Evolutionary conservation across 2,888 invertebrate species (phyloP).

Genomic region (Lacanobia oleracea): DNA sequence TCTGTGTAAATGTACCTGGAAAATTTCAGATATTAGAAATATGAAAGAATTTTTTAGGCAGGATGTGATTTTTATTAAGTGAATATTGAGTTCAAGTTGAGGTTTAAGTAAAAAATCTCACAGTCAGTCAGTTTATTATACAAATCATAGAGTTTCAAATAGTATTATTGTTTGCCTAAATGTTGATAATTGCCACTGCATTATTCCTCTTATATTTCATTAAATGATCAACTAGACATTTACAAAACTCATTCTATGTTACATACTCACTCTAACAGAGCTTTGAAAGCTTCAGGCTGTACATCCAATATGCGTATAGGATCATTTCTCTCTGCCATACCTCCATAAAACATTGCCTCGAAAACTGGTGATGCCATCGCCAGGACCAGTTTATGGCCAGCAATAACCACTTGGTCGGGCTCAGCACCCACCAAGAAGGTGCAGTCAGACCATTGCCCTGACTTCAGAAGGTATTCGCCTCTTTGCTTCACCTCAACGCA

Average conservation of each 20-base stretch:
- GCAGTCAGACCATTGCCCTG: conserved; percentile 96
- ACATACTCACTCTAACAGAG: conserved; percentile 93
- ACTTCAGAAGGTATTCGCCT: conserved; percentile 93
- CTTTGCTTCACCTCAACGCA: conserved; percentile 93
- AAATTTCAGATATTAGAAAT: conserved; percentile 43
- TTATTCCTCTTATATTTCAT: neutral
- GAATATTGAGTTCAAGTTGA: neutral
- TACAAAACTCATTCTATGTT: conserved; percentile 18
- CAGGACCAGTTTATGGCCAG: conserved; percentile 94
- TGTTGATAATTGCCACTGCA: neutral
- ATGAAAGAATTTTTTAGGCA: neutral
- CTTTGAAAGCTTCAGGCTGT: conserved; percentile 96
- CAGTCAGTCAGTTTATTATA: neutral
- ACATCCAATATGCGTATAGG: conserved; percentile 96
- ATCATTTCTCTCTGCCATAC: conserved; percentile 94
- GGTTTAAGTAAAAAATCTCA: neutral
- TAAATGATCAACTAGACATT: neutral
- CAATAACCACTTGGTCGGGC: conserved; percentile 93
- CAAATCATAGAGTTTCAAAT: neutral
- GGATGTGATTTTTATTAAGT: neutral
- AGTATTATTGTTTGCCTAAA: neutral
- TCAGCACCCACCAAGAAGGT: conserved; percentile 95
- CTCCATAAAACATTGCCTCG: conserved; percentile 96
- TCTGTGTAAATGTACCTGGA: conserved; percentile 95
- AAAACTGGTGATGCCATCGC: conserved; percentile 97